Conservation (phyloP, 2,888 invertebrate genomes). For the Trissolcus japonicus region DNA sequence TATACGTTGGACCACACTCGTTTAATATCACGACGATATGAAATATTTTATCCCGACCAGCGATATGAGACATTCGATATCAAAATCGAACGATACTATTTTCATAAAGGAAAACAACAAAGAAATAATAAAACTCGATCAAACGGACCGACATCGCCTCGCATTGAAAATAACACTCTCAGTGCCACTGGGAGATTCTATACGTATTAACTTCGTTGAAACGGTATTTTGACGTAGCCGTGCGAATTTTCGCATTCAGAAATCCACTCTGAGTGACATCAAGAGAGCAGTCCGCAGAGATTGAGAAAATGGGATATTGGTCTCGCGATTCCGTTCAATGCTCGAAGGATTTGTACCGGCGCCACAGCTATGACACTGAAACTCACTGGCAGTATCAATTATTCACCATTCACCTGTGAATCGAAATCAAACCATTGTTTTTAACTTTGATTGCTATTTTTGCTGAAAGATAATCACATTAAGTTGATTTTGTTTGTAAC, state of each 20-base stretch:
- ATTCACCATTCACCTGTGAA: slow-evolving; percentile 62
- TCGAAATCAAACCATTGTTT: slow-evolving; percentile 45
- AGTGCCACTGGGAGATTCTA: slow-evolving; percentile 49
- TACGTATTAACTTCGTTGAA: slow-evolving; percentile 63
- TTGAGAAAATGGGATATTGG: slow-evolving; percentile 65
- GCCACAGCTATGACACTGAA: slow-evolving; percentile 52
- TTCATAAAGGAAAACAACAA: slow-evolving; percentile 42
- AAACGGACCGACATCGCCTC: slow-evolving; percentile 35
- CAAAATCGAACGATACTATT: slow-evolving; percentile 20
- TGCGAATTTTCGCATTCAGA: slow-evolving; percentile 47
- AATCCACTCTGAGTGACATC: slow-evolving; percentile 44
- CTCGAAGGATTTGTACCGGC: slow-evolving; percentile 55
- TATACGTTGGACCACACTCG: slow-evolving; percentile 21
- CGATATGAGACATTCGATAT: slow-evolving; percentile 41
- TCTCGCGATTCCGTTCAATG: slow-evolving; percentile 58
- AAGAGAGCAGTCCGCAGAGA: slow-evolving; percentile 49
- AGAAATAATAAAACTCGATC: slow-evolving; percentile 48
- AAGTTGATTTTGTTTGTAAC: too few species aligned
- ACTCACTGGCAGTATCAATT: slow-evolving; percentile 70
- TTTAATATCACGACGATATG: slow-evolving; percentile 30
- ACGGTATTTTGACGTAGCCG: slow-evolving; percentile 59
- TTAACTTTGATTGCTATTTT: too few species aligned
- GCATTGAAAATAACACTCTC: slow-evolving; percentile 36
- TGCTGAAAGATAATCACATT: too few species aligned
- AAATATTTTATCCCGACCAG: slow-evolving; percentile 24